Evolutionary conservation across 2,888 invertebrate genomes (phyloP).

Genomic region (Rhyacophila evoluta): DNA sequence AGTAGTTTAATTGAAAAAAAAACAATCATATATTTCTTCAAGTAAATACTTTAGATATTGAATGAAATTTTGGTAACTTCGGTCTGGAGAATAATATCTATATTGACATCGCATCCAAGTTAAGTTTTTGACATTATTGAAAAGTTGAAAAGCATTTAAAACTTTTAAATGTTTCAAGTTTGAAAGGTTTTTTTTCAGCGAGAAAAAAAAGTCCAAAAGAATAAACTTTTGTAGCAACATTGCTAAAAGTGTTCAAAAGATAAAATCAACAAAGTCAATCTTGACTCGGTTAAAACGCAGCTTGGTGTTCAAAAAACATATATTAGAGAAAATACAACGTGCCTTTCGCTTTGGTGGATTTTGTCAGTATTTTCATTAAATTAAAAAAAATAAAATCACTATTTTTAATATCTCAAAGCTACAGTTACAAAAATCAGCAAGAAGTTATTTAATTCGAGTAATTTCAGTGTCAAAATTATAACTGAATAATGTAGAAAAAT

Average conservation of each 20-base stretch:
- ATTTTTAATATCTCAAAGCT: too few species aligned
- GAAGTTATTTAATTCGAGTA: too few species aligned
- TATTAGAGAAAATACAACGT: too few species aligned
- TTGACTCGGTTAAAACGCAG: neutral
- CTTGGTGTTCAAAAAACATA: neutral
- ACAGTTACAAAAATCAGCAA: too few species aligned
- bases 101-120: conserved; percentile 26
- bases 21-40: too few species aligned
- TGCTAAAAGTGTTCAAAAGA: conserved; percentile 22
- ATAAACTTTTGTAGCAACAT: conserved; percentile 22
- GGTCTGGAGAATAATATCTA: neutral
- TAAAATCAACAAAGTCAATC: conserved; percentile 18
- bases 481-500: too few species aligned
- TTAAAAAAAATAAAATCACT: too few species aligned
- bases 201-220: neutral
- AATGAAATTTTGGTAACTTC: neutral
- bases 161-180: conserved; percentile 25
- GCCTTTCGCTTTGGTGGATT: too few species aligned
- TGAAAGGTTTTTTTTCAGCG: neutral
- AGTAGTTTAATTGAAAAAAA: too few species aligned
- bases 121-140: conserved; percentile 8
- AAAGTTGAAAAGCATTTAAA: conserved; percentile 28
- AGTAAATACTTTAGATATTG: neutral
- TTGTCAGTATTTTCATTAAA: too few species aligned
- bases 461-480: too few species aligned